Evolutionary conservation across 1,140 invertebrate genomes (phyloP).

Genomic region (Drosophila arizonae): DNA sequence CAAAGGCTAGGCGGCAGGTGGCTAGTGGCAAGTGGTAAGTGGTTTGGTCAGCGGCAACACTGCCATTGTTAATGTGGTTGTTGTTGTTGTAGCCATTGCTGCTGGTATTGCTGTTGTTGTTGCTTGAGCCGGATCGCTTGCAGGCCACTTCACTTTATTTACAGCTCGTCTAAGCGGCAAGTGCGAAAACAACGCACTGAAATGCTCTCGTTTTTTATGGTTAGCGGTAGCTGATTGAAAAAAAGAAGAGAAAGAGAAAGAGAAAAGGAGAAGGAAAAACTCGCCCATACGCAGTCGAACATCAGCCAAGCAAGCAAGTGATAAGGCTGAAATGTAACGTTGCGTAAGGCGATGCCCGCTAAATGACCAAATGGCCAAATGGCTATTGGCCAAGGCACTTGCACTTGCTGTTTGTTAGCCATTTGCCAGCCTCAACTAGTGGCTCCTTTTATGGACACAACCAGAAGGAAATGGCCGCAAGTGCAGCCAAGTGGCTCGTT

Average conservation of each 20-base stretch:
- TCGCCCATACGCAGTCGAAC: too few relatives aligned
- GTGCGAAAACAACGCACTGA: constrained; percentile 63
- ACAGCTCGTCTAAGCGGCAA: constrained; percentile 54
- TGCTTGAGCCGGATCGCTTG: constrained; percentile 53
- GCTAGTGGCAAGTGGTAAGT: constrained; percentile 61
- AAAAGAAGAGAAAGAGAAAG: neutral
- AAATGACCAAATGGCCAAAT: constrained; percentile 20
- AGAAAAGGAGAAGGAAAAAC: too few relatives aligned
- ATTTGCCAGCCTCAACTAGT: neutral
- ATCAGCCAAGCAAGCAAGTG: neutral
- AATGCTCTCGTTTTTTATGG: constrained; percentile 65
- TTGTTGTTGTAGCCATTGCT: neutral
- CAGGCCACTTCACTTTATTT: constrained; percentile 78
- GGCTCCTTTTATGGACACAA: neutral
- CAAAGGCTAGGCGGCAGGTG: constrained; percentile 45
- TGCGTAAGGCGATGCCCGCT: constrained; percentile 53
- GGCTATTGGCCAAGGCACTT: constrained; percentile 45
- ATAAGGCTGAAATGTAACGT: constrained; percentile 33
- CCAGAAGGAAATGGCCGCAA: constrained; percentile 31
- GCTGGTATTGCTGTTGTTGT: neutral
- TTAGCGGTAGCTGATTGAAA: constrained; percentile 58
- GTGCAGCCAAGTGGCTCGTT: constrained; percentile 38
- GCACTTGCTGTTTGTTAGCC: constrained; percentile 26
- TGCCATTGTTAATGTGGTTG: constrained; percentile 24
- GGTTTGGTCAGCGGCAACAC: constrained; percentile 41